These are phyloP conservation scores for Anthopleura sola DNA, from an alignment of 64 coral and sea anemone genomes.

Conservation along the genomic window DNA sequence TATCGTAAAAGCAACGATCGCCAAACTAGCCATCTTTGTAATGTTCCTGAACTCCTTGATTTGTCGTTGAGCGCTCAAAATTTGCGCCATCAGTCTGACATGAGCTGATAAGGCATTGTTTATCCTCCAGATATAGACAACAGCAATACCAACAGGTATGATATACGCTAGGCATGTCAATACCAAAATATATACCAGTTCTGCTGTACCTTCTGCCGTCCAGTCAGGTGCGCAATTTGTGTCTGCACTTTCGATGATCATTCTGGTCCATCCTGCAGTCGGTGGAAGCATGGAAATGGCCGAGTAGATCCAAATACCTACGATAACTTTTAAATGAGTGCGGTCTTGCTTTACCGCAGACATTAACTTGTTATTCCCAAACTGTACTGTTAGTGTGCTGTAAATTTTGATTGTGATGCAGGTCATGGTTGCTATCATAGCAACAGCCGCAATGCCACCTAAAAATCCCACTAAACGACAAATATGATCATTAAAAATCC, in stretches of 20 bases:
- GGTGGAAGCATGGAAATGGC: conserved; percentile 7
- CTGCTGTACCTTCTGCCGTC: background rate
- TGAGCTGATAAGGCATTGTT: conserved; percentile 2
- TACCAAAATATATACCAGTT: conserved; percentile 1
- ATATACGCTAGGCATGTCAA: background rate
- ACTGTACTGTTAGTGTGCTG: background rate
- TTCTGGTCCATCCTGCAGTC: background rate
- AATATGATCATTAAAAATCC: conserved; percentile 3
- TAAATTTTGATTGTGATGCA: conserved; percentile 24
- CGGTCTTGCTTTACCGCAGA: background rate
- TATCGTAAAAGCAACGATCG: conserved; percentile 16
- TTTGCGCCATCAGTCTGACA: background rate
- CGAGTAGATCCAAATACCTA: conserved; percentile 12
- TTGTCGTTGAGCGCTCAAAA: conserved; percentile 1
- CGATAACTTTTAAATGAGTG: conserved; percentile 12
- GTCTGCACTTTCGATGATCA: conserved; percentile 1
- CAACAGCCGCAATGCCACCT: background rate
- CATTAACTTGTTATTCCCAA: background rate
- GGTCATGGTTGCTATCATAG: conserved; percentile 21
- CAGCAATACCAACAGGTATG: background rate
- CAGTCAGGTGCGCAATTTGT: conserved; percentile 20
- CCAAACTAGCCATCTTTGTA: conserved; percentile 2
- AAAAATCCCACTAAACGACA: conserved; percentile 20
- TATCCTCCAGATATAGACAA: conserved; percentile 10
- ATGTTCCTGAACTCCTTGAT: conserved; percentile 5